Conservation (phyloP, 2,888 invertebrate species). For the Hemaris fuciformis region DNA sequence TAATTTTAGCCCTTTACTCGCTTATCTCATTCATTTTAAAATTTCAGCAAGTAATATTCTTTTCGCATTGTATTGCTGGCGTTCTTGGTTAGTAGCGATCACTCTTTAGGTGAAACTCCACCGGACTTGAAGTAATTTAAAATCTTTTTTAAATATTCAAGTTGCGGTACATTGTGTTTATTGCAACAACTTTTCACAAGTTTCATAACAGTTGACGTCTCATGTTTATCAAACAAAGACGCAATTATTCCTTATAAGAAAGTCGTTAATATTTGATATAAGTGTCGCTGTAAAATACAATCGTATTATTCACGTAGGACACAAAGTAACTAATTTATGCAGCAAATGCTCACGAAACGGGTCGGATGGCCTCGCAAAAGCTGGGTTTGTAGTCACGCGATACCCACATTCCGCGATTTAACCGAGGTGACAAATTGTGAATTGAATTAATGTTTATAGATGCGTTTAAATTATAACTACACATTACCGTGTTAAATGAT, state of each 20-base stretch:
- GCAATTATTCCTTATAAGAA: not conserved
- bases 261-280: conserved; percentile 1
- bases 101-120: too few species aligned
- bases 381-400: conserved; percentile 65
- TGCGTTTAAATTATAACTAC: conserved; percentile 53
- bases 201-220: not conserved
- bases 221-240: not conserved
- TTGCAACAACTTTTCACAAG: not conserved
- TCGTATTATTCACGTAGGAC: conserved; percentile 9
- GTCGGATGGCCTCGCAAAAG: conserved; percentile 53
- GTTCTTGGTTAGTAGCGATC: too few species aligned
- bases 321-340: conserved; percentile 58
- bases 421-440: conserved; percentile 73
- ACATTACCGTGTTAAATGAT: conserved; percentile 26
- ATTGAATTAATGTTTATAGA: conserved; percentile 71
- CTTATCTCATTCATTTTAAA: too few species aligned
- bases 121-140: too few species aligned
- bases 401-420: conserved; percentile 68
- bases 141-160: too few species aligned
- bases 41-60: too few species aligned
- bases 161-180: too few species aligned
- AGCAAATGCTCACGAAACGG: conserved; percentile 62
- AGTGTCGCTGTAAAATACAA: conserved; percentile 10
- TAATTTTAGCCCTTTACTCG: too few species aligned
- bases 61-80: too few species aligned